Percentiles rank a stretch among this genome's conserved stretches.
Conservation (phyloP, 2,888 invertebrate species). For the Heliconius cydno region DNA sequence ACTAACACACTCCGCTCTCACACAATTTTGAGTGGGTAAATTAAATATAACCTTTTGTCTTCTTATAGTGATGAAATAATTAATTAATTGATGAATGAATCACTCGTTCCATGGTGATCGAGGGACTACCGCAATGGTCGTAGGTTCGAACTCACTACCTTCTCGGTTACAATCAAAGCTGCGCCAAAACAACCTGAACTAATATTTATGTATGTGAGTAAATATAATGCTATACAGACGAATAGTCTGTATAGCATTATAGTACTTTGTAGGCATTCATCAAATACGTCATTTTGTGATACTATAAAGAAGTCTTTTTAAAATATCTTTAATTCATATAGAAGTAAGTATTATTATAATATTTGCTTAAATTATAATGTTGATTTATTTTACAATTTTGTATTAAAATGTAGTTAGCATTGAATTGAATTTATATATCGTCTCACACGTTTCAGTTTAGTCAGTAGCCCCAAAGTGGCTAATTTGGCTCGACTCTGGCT, state of each 20-base stretch:
- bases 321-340: too few species aligned
- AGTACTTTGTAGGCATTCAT: background rate
- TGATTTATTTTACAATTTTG: background rate
- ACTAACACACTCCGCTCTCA: too few species aligned
- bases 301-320: background rate
- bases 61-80: too few species aligned
- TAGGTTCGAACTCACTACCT: too few species aligned
- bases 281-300: background rate
- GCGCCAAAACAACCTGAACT: background rate
- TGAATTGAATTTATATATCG: background rate
- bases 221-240: background rate
- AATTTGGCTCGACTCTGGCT: conserved; percentile 28
- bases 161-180: too few species aligned
- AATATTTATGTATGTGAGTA: background rate
- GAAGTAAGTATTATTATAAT: too few species aligned
- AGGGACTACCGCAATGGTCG: too few species aligned
- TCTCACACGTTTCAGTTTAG: conserved; percentile 17
- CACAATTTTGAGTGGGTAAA: too few species aligned
- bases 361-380: background rate
- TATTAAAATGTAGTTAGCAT: background rate
- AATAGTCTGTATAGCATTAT: background rate
- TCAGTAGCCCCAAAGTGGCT: conserved; percentile 34
- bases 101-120: too few species aligned
- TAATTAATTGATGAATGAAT: too few species aligned
- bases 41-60: too few species aligned